Evolutionary conservation across 2,797 vertebrate species (phyloP).

Genomic region (Spatula clypeata): DNA sequence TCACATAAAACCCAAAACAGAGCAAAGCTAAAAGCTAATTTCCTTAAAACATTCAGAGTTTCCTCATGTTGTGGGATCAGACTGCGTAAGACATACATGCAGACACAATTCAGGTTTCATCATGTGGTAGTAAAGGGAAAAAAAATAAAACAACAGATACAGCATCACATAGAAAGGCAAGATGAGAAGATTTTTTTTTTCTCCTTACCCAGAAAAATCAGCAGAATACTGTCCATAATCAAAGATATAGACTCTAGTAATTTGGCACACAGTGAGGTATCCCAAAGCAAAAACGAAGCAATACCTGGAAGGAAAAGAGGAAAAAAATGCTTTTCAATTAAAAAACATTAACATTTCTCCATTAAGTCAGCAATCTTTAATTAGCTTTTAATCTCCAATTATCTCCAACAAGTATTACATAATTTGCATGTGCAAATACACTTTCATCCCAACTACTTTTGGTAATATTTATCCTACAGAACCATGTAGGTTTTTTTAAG

Average conservation of each 20-base stretch:
- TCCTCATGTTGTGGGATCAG: background rate
- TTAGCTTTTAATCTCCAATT: background rate
- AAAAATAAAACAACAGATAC: background rate
- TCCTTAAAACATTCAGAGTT: background rate
- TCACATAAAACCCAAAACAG: background rate
- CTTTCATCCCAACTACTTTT: background rate
- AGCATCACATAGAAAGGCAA: background rate
- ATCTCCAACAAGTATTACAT: background rate
- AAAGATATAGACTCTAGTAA: conserved; percentile 97
- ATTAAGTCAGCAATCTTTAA: background rate
- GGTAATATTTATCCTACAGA: background rate
- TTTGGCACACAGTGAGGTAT: conserved; percentile 97
- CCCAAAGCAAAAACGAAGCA: conserved; percentile 97
- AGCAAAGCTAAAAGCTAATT: background rate
- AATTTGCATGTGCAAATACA: background rate
- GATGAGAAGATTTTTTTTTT: background rate
- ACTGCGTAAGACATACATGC: background rate
- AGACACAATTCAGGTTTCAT: background rate
- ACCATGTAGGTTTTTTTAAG: background rate
- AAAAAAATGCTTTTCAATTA: background rate
- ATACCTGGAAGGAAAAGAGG: conserved; percentile 85
- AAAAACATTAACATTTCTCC: background rate
- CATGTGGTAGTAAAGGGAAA: background rate
- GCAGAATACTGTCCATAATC: conserved; percentile 99
- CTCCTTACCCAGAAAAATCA: conserved; percentile 97